Evolutionary conservation across 2,797 vertebrate species (phyloP).

Genomic region (Arnoldichthys spilopterus): DNA sequence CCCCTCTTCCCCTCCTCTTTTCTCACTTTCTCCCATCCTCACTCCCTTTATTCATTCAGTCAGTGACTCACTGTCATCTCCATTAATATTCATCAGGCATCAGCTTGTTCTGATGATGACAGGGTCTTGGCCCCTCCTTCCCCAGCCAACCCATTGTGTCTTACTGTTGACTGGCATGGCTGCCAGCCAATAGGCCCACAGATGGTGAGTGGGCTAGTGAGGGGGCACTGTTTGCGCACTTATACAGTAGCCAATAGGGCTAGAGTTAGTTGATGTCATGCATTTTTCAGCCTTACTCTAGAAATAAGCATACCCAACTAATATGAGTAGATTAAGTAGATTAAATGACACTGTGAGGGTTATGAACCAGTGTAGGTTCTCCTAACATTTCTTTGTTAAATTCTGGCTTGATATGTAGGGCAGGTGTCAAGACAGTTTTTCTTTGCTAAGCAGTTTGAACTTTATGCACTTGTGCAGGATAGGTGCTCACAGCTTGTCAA

Average conservation of each 20-base stretch:
- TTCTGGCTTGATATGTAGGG: not conserved
- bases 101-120: constrained; percentile 45
- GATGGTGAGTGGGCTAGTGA: constrained; percentile 58
- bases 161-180: constrained; percentile 64
- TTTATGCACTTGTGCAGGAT: constrained; percentile 9
- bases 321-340: not conserved
- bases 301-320: not conserved
- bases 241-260: constrained; percentile 31
- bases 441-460: constrained; percentile 15
- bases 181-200: constrained; percentile 62
- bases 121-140: constrained; percentile 39
- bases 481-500: constrained; percentile 13
- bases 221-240: constrained; percentile 51
- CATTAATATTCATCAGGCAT: constrained; percentile 48
- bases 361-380: not conserved
- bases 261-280: constrained; percentile 15
- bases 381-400: not conserved
- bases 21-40: constrained; percentile 34
- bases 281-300: not conserved
- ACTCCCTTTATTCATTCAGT: constrained; percentile 40
- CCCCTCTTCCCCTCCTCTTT: constrained; percentile 16
- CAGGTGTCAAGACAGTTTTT: not conserved
- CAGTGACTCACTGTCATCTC: constrained; percentile 49
- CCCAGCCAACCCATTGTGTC: constrained; percentile 50
- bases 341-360: not conserved